Evolutionary conservation across 1,140 invertebrate species (phyloP).

Genomic region (Spodoptera frugiperda): DNA sequence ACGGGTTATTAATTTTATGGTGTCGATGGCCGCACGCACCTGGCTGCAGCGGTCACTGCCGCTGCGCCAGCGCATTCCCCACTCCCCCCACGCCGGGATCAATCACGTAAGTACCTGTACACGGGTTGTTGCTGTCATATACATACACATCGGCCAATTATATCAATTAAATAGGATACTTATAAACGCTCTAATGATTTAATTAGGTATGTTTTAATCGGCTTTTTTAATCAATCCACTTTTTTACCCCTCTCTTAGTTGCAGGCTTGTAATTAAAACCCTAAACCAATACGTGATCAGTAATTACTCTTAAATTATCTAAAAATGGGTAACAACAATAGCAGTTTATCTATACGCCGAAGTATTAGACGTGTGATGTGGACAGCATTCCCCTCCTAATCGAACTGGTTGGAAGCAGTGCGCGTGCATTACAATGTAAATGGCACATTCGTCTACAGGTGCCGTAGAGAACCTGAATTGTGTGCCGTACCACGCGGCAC

Average conservation of each 20-base stretch:
- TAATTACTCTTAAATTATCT: constrained; percentile 3
- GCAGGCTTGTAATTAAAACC: background rate
- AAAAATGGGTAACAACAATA: constrained; percentile 41
- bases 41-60: constrained; percentile 82
- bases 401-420: constrained; percentile 77
- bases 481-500: constrained; percentile 48
- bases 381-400: constrained; percentile 80
- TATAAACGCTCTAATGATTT: constrained; percentile 12
- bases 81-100: constrained; percentile 64
- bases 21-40: constrained; percentile 84
- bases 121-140: constrained; percentile 61
- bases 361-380: constrained; percentile 57
- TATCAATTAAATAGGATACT: constrained; percentile 18
- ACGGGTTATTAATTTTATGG: constrained; percentile 85
- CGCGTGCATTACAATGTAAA: constrained; percentile 82
- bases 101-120: constrained; percentile 67
- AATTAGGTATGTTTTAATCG: constrained; percentile 13
- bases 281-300: background rate
- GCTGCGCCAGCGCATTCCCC: constrained; percentile 60
- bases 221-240: constrained; percentile 11
- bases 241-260: background rate
- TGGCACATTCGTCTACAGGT: constrained; percentile 80
- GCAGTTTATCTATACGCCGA: constrained; percentile 23
- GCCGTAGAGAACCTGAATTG: constrained; percentile 71
- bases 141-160: constrained; percentile 31